phyloP scores from a whole-genome alignment of 2,888 invertebrate species.

The Macropis europaea region DNA sequence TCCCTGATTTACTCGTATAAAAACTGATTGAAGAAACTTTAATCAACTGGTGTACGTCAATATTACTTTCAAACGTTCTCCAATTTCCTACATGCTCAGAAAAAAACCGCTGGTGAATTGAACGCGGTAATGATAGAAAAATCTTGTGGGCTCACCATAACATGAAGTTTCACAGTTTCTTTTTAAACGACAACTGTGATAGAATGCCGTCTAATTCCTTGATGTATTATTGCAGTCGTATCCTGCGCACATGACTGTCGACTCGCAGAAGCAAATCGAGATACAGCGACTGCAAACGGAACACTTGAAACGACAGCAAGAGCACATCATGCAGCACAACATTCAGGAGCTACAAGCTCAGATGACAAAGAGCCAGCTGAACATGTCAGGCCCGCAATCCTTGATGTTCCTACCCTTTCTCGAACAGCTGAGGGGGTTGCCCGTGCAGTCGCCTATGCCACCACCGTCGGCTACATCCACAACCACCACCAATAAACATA shows the following conservation, averaged over 20 bases:
- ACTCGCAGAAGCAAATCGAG: constrained; percentile 86
- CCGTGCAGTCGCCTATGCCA: constrained; percentile 74
- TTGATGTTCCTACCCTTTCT: constrained; percentile 87
- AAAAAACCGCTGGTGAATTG: no score
- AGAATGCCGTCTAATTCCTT: constrained; percentile 47
- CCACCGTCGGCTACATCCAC: constrained; percentile 76
- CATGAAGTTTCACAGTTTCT: constrained; percentile 20
- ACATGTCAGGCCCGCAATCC: constrained; percentile 83
- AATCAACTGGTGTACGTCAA: no score
- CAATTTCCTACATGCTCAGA: no score
- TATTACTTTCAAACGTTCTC: no score
- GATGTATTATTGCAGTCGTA: constrained; percentile 72
- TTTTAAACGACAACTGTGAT: neutral
- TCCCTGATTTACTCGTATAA: no score
- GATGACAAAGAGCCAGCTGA: constrained; percentile 82
- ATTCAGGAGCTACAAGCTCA: constrained; percentile 84
- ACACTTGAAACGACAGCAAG: constrained; percentile 83
- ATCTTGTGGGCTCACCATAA: no score
- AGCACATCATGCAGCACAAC: constrained; percentile 83
- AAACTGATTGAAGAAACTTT: no score
- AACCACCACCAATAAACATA: constrained; percentile 77
- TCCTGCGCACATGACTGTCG: constrained; percentile 80
- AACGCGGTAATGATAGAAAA: no score
- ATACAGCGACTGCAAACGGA: constrained; percentile 86
- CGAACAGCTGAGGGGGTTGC: constrained; percentile 79